These are phyloP conservation scores for Gambusia yucatana DNA, from an alignment of 2,797 vertebrate genomes.

Conservation along the genomic window DNA sequence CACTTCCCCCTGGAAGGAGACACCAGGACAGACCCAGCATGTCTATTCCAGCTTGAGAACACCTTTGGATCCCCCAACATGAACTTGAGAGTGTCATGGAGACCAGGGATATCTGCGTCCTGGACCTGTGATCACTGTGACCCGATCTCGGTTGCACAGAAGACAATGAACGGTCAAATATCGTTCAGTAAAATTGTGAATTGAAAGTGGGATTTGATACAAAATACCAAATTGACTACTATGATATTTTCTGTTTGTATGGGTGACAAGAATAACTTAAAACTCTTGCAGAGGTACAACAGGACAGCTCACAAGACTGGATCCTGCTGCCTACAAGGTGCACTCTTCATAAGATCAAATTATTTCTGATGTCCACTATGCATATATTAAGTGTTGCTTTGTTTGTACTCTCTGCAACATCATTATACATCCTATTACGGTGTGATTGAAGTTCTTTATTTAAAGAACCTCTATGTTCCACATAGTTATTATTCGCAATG, in stretches of 20 bases:
- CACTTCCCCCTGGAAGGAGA: not conserved
- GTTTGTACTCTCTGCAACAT: conserved; percentile 1
- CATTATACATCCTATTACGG: not conserved
- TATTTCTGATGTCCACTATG: conserved; percentile 40
- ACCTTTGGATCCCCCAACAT: not conserved
- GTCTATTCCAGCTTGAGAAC: not conserved
- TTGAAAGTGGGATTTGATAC: not conserved
- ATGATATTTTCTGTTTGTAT: conserved; percentile 13
- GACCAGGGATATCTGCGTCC: not conserved
- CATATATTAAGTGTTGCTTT: conserved; percentile 5
- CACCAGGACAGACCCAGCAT: not conserved
- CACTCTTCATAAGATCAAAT: conserved; percentile 35
- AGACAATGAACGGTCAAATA: not conserved
- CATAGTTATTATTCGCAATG: not conserved
- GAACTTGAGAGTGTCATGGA: not conserved
- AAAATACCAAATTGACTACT: not conserved
- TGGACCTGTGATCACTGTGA: not conserved
- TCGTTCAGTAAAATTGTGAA: not conserved
- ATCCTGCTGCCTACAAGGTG: conserved; percentile 22
- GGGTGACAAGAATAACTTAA: conserved; percentile 23
- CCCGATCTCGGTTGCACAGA: not conserved
- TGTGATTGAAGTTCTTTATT: not conserved
- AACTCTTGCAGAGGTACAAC: conserved; percentile 38
- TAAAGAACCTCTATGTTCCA: not conserved
- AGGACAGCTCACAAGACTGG: conserved; percentile 19